These are phyloP conservation scores for Platygyra sinensis DNA, from an alignment of 64 coral and sea anemone species.

Conservation along the genomic window DNA sequence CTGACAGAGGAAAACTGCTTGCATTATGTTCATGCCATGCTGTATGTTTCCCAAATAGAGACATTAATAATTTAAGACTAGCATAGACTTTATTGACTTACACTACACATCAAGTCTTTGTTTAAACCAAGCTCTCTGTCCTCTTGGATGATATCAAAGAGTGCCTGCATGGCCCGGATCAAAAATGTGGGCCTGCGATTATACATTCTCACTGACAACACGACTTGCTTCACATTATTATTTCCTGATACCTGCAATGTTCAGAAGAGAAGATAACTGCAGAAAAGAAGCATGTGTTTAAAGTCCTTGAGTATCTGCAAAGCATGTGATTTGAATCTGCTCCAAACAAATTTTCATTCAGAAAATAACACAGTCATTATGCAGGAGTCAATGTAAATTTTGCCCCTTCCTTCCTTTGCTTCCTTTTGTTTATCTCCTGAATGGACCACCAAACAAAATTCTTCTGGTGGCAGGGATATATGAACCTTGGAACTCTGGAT, in stretches of 20 bases:
- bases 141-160: constrained; percentile 63
- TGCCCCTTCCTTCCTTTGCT: no score
- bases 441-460: no score
- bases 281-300: neutral
- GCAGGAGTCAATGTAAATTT: no score
- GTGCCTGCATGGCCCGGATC: constrained; percentile 53
- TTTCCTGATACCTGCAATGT: constrained; percentile 75
- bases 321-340: neutral
- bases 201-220: constrained; percentile 63
- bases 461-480: no score
- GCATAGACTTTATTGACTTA: constrained; percentile 14
- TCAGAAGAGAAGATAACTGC: neutral
- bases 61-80: neutral
- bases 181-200: constrained; percentile 60
- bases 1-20: no score
- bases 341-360: no score
- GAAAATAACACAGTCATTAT: no score
- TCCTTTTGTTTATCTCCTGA: no score
- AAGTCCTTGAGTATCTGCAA: neutral
- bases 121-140: constrained; percentile 20
- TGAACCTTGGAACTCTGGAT: no score
- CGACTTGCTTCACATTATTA: constrained; percentile 55
- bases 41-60: no score
- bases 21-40: no score
- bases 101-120: constrained; percentile 55